Evolutionary conservation across 2,797 vertebrate genomes (phyloP).

Genomic region (Lagorchestes hirsutus): DNA sequence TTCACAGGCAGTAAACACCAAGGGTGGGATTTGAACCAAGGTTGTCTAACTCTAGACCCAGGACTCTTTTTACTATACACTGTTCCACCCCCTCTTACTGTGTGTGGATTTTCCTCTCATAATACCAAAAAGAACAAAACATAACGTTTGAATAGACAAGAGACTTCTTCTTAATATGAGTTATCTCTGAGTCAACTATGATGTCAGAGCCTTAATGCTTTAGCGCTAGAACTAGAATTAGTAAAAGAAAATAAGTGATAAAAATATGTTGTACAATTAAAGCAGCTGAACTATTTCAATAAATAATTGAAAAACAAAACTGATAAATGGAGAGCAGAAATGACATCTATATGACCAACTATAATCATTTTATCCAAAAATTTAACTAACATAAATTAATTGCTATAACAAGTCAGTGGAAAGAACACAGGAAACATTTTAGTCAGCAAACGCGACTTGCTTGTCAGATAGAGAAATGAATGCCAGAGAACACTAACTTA

Average conservation of each 20-base stretch:
- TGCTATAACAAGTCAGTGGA: neutral
- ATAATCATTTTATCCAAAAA: neutral
- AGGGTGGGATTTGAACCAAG: neutral
- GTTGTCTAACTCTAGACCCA: neutral
- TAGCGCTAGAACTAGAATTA: neutral
- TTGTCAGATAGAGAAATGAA: neutral
- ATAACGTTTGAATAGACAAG: neutral
- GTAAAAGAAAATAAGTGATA: neutral
- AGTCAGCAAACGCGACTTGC: neutral
- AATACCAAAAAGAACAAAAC: neutral
- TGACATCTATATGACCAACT: neutral
- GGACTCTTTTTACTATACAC: neutral
- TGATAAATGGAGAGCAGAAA: neutral
- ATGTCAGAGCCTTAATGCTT: neutral
- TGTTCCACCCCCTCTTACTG: neutral
- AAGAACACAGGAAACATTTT: neutral
- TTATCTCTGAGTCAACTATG: neutral
- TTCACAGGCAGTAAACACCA: neutral
- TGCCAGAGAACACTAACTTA: neutral
- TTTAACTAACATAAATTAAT: neutral
- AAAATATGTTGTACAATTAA: neutral
- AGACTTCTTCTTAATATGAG: neutral
- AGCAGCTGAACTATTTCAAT: neutral
- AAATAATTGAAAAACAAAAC: neutral
- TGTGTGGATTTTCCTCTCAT: neutral